phyloP scores from a whole-genome alignment of 1,140 invertebrate species.

The Philotrypesis tridentata region DNA sequence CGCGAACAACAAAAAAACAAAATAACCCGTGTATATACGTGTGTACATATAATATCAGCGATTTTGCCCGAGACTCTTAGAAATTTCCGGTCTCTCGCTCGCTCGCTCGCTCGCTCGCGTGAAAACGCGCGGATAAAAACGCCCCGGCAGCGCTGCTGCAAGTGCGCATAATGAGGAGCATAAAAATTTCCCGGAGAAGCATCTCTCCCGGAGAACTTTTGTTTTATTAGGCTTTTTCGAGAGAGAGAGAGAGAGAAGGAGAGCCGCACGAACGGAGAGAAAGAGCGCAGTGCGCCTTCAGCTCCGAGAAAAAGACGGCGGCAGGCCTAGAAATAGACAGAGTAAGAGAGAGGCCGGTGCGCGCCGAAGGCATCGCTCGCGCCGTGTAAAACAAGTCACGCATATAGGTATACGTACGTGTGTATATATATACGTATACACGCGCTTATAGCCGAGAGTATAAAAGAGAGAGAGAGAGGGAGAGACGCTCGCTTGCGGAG shows the following conservation, averaged over 20 bases:
- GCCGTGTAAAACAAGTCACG: neutral
- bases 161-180: too few relatives aligned
- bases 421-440: conserved; percentile 28
- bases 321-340: conserved; percentile 32
- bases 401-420: conserved; percentile 42
- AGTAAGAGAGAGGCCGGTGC: neutral
- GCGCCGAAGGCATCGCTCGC: neutral
- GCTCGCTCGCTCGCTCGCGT: too few relatives aligned
- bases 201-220: neutral
- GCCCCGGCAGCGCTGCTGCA: too few relatives aligned
- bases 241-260: too few relatives aligned
- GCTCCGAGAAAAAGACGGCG: conserved; percentile 10
- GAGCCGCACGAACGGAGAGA: too few relatives aligned
- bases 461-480: conserved; percentile 36
- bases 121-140: too few relatives aligned
- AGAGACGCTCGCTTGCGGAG: neutral
- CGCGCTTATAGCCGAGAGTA: too few relatives aligned
- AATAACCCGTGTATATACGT: too few relatives aligned
- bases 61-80: too few relatives aligned
- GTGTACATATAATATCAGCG: too few relatives aligned
- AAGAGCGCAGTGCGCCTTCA: neutral
- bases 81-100: too few relatives aligned
- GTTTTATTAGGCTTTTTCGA: neutral
- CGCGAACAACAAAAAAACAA: neutral
- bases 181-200: neutral